A percentile compares a stretch with the other conserved stretches of the same genome.
phyloP scores from a whole-genome alignment of 53 echinoderm and acorn worm genomes.

The Echinarachnius parma region DNA sequence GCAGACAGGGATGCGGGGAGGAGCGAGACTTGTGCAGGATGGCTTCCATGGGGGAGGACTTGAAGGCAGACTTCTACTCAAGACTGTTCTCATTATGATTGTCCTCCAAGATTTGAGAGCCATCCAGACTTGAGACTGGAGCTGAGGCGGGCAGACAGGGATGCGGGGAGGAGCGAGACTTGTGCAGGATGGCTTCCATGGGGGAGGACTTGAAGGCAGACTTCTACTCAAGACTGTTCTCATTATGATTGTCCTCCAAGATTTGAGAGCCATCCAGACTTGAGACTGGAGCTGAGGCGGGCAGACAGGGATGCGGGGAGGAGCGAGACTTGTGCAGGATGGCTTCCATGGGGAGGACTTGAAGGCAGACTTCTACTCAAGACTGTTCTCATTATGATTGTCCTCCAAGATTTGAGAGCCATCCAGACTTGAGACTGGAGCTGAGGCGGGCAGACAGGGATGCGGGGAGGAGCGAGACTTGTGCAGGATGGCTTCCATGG shows the following conservation, averaged over 20 bases:
- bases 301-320: constrained; percentile 79
- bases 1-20: constrained; percentile 65
- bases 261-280: constrained; percentile 86
- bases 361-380: constrained; percentile 4
- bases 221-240: background rate
- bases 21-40: constrained; percentile 56
- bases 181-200: constrained; percentile 55
- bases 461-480: constrained; percentile 73
- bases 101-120: constrained; percentile 79
- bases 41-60: background rate
- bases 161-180: constrained; percentile 73
- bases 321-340: constrained; percentile 72
- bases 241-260: constrained; percentile 58
- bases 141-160: constrained; percentile 79
- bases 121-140: constrained; percentile 81
- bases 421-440: constrained; percentile 77
- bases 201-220: constrained; percentile 2
- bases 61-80: too few species aligned
- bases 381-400: constrained; percentile 11
- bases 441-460: constrained; percentile 83
- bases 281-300: constrained; percentile 74
- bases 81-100: too few species aligned
- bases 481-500: constrained; percentile 53
- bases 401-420: constrained; percentile 82
- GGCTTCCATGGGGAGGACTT: constrained; percentile 19